These are phyloP conservation scores for Maconellicoccus hirsutus DNA, from an alignment of 1,140 invertebrate species.

Conservation along the genomic window DNA sequence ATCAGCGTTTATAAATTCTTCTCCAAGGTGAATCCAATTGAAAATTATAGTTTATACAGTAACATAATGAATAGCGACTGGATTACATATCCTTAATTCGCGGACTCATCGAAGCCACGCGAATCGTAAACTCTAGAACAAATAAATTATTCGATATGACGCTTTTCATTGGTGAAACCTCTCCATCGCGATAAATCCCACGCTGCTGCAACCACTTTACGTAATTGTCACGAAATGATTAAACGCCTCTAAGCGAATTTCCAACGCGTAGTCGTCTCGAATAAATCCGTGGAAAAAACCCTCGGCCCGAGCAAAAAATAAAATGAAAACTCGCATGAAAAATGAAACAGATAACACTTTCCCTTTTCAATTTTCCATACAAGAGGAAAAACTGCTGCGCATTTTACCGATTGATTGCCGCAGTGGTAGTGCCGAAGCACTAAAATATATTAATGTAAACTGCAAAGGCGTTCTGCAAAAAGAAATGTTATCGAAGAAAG, in stretches of 20 bases:
- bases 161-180: too few relatives aligned
- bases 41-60: too few relatives aligned
- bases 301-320: too few relatives aligned
- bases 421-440: background rate
- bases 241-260: background rate
- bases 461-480: background rate
- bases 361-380: constrained; percentile 9
- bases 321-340: background rate
- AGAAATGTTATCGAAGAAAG: constrained; percentile 3
- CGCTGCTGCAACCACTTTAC: background rate
- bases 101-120: too few relatives aligned
- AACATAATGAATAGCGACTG: too few relatives aligned
- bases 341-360: constrained; percentile 1
- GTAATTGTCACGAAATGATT: constrained; percentile 5
- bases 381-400: background rate
- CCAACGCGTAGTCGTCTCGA: background rate
- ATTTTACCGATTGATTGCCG: background rate
- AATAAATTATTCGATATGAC: too few relatives aligned
- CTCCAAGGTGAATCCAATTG: background rate
- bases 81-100: too few relatives aligned
- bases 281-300: background rate
- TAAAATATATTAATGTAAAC: constrained; percentile 1
- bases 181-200: too few relatives aligned
- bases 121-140: too few relatives aligned
- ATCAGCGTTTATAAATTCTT: background rate